Conservation (phyloP, 2,888 invertebrate genomes). For the Tridacna crocea region DNA sequence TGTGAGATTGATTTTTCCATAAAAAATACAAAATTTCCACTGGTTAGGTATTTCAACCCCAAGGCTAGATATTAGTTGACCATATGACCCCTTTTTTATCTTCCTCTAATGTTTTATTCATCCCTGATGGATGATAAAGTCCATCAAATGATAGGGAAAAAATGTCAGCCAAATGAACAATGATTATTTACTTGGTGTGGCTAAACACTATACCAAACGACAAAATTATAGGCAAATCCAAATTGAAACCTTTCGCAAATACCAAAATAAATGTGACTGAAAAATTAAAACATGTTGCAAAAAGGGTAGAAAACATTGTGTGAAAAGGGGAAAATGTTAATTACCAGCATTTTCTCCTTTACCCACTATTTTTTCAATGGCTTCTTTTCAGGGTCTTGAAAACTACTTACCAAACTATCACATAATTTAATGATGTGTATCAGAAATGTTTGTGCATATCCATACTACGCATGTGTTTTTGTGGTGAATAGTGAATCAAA, state of each 20-base stretch:
- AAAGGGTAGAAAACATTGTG: neutral
- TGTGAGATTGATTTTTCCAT: too few relatives aligned
- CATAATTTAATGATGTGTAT: too few relatives aligned
- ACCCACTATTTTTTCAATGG: too few relatives aligned
- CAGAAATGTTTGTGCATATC: too few relatives aligned
- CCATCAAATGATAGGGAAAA: neutral
- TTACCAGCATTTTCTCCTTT: too few relatives aligned
- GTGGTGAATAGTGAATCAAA: too few relatives aligned
- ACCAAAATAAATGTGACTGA: neutral
- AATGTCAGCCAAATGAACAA: constrained; percentile 18
- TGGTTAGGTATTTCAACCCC: constrained; percentile 1
- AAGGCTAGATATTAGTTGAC: constrained; percentile 4
- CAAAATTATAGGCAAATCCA: neutral
- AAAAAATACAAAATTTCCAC: neutral
- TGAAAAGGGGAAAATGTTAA: neutral
- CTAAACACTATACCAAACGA: neutral
- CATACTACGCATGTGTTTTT: too few relatives aligned
- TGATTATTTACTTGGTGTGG: neutral
- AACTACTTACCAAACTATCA: too few relatives aligned
- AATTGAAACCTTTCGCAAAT: neutral
- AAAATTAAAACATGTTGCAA: neutral
- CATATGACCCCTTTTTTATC: constrained; percentile 22
- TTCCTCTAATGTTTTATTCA: constrained; percentile 26
- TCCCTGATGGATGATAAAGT: constrained; percentile 17
- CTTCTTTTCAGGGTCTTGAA: too few relatives aligned